Base-by-base conservation (phyloP, 2,113 vertebrate species). In the Beaufortia kweichowensis region DNA sequence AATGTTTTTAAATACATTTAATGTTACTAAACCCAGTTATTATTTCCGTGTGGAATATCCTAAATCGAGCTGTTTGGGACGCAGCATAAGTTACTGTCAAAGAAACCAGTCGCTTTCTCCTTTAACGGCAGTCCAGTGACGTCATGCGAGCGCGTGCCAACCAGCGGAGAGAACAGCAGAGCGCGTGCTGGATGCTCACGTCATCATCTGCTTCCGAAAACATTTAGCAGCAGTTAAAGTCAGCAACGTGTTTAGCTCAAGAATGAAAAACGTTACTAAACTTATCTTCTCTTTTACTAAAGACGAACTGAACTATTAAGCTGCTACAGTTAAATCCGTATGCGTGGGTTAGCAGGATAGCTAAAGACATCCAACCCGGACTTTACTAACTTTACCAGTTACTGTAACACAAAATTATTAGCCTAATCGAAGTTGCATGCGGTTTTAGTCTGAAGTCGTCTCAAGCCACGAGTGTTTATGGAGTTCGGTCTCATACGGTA, bases 141-240 rank as follows among this genome's bases (percentile, higher is more conserved):
- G 65, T 21, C 65, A 14, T 26, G 48, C n/a, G n/a, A 53, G 48
- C 14, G 15, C 2, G 15, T 19, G 12, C 39, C 39, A 9, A 2
- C 39, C 63, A 26, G 15, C 4, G 63, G 39, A 46, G 14, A 43
- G 39, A 46, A 46, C 23, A 2, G 39, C 39, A 46, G 23, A 24
- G 59, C 69, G 66, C 79, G 69, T 65, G 41, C 26, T 59, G 48
- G 48, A 4, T 1, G 21, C 23, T 21, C 17, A 66, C 26, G 48
- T 64, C 65, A 69, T 59, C 43, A 59, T 8, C 26, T 21, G 17
- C 41, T 65, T 46, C 48, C 59, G 28, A 75, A 69, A 26, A 71
- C 65, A 76, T 26, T 23, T 39, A 23, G 9, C 8, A 15, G 14
- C 39, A 10, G 39, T 66, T 1, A 48, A 46, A 46, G 64, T 66